Conservation (phyloP, 2,113 vertebrate species). For the Talpa occidentalis region DNA sequence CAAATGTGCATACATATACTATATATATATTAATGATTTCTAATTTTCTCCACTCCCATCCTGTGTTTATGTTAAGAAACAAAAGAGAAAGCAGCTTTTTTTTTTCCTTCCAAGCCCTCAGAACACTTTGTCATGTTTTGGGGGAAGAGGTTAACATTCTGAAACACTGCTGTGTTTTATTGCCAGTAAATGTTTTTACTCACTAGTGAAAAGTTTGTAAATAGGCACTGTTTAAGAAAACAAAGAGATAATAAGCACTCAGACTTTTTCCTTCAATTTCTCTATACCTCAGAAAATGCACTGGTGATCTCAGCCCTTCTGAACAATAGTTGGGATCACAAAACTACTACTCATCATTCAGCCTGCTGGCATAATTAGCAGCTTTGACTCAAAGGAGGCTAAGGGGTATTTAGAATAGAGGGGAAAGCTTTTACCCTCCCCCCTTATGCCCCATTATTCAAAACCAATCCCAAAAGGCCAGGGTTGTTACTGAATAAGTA, state of each 20-base stretch:
- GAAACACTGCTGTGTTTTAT: conserved; percentile 72
- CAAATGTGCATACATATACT: not conserved
- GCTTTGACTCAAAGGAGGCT: conserved; percentile 66
- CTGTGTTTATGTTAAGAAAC: conserved; percentile 9
- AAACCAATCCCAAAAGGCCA: not conserved
- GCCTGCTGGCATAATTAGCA: conserved; percentile 79
- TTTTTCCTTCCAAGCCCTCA: not conserved
- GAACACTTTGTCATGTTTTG: conserved; percentile 64
- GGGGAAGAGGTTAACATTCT: conserved; percentile 71
- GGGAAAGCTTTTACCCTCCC: not conserved
- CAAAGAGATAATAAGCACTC: conserved; percentile 79
- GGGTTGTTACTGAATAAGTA: not conserved
- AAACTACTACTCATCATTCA: conserved; percentile 79
- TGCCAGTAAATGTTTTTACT: conserved; percentile 78
- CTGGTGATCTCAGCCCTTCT: conserved; percentile 70
- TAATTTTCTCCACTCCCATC: not conserved
- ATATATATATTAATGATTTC: not conserved
- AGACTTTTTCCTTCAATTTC: conserved; percentile 71
- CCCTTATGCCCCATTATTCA: not conserved
- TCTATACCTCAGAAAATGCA: conserved; percentile 78
- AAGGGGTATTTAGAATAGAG: conserved; percentile 56
- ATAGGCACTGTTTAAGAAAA: conserved; percentile 81
- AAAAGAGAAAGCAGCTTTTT: not conserved
- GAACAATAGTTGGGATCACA: conserved; percentile 78
- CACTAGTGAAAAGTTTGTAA: conserved; percentile 69